Conservation (phyloP, 2,888 invertebrate species). For the Sycophila texana region DNA sequence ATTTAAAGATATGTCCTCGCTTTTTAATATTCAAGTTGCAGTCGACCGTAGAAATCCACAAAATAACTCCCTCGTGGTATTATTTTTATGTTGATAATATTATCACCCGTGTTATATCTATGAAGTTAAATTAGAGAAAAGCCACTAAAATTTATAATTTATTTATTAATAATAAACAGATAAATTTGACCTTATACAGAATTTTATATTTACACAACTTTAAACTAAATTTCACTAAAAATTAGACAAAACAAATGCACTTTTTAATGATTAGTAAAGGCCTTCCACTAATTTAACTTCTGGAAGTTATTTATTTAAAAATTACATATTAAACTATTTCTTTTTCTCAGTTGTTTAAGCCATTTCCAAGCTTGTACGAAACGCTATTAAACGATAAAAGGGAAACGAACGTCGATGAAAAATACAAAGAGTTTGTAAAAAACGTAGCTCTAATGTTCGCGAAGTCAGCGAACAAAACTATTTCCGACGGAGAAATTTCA, state of each 20-base stretch:
- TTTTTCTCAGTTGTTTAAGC: slow-evolving; percentile 24
- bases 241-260: too few species aligned
- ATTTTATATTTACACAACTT: too few species aligned
- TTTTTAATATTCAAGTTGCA: slow-evolving; percentile 24
- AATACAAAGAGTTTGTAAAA: slow-evolving; percentile 23
- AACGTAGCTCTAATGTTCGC: not conserved
- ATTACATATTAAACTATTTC: too few species aligned
- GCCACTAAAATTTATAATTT: too few species aligned
- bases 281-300: too few species aligned
- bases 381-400: not conserved
- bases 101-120: not conserved
- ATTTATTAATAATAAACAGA: too few species aligned
- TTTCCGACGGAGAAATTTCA: slow-evolving; percentile 13
- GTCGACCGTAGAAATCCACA: slow-evolving; percentile 17
- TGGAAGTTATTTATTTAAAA: too few species aligned
- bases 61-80: slow-evolving; percentile 5
- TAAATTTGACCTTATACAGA: too few species aligned
- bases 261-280: too few species aligned
- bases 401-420: not conserved
- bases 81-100: not conserved
- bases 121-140: not conserved
- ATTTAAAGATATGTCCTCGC: slow-evolving; percentile 1
- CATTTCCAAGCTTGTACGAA: slow-evolving; percentile 5
- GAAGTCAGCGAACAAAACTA: not conserved
- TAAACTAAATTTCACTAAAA: too few species aligned